phyloP scores from a whole-genome alignment of 2,797 vertebrate species.

The Pseudocheirus occidentalis region DNA sequence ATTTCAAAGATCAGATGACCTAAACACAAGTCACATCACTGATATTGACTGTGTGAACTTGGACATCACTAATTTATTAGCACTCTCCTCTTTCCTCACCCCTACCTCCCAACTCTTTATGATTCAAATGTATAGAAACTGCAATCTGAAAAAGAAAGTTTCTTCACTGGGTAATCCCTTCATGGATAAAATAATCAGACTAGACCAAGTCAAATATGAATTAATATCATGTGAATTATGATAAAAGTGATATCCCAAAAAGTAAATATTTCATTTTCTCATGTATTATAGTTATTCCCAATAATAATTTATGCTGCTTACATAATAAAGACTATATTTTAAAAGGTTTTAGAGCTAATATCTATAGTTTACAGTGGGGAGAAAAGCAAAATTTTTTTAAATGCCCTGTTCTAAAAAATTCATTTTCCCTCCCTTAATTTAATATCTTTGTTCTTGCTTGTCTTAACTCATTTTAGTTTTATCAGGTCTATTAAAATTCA shows the following conservation, averaged over 20 bases:
- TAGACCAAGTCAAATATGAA: not conserved
- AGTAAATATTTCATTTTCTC: not conserved
- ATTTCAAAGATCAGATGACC: not conserved
- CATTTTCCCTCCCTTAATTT: not conserved
- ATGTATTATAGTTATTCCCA: not conserved
- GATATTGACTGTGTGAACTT: not conserved
- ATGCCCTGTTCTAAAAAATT: not conserved
- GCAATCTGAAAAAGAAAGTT: not conserved
- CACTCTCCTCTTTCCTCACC: not conserved
- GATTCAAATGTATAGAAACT: not conserved
- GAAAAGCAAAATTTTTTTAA: not conserved
- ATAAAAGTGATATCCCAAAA: not conserved
- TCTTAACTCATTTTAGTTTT: not conserved
- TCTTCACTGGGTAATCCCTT: not conserved
- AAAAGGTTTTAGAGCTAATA: conserved; percentile 15
- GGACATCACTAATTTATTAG: not conserved
- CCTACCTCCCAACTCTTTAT: not conserved
- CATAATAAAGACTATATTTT: not conserved
- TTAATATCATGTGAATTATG: not conserved
- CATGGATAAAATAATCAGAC: not conserved
- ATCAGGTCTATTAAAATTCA: not conserved
- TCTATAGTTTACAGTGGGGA: not conserved
- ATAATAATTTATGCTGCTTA: conserved; percentile 28
- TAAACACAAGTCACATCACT: not conserved
- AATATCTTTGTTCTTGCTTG: not conserved